Conservation (phyloP, 2,113 vertebrate genomes). For the Eretmochelys imbricata region DNA sequence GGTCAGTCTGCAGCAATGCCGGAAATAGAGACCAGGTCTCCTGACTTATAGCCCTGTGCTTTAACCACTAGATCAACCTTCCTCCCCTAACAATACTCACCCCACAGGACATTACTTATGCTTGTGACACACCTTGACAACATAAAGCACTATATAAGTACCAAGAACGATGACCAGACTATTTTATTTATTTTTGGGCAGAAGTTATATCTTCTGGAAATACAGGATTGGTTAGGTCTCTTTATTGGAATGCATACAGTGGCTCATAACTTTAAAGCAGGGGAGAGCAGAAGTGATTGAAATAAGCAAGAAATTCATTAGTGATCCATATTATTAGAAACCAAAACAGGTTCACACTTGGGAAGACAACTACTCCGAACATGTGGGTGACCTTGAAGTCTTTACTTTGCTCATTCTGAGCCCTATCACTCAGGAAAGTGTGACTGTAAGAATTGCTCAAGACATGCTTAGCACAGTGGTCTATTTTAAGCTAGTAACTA, state of each 20-base stretch:
- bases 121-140: neutral
- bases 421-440: too few relatives aligned
- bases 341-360: neutral
- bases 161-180: neutral
- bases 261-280: neutral
- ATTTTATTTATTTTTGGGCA: neutral
- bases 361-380: neutral
- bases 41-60: neutral
- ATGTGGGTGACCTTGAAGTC: neutral
- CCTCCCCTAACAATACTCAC: neutral
- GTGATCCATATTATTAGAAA: neutral
- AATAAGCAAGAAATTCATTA: neutral
- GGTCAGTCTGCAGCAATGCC: neutral
- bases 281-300: neutral
- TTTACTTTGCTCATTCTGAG: neutral
- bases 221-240: neutral
- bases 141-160: neutral
- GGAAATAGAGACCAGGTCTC: neutral
- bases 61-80: neutral
- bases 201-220: too few relatives aligned
- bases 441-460: too few relatives aligned
- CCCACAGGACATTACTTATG: neutral
- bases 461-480: neutral
- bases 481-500: constrained; percentile 15
- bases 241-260: neutral